Conservation (phyloP, 2,113 vertebrate genomes). For the Ptyas mucosa region DNA sequence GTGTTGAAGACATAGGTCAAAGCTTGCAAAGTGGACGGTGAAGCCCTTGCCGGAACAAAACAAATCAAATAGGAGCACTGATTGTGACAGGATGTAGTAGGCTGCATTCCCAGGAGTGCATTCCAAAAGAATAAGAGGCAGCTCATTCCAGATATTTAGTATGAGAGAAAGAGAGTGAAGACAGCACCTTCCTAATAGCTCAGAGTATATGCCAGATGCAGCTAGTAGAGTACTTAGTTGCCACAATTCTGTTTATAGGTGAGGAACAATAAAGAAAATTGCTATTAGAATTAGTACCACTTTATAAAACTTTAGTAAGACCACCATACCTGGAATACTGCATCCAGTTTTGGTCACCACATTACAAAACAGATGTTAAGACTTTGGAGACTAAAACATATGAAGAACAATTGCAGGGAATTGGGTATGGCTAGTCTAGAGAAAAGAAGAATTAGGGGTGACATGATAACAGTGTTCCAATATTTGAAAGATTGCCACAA, state of each 20-base stretch:
- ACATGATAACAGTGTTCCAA: neutral
- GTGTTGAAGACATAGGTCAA: neutral
- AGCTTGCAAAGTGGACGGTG: neutral
- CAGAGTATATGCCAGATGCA: neutral
- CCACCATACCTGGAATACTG: neutral
- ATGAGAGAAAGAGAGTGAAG: neutral
- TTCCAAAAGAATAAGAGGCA: neutral
- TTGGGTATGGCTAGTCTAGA: neutral
- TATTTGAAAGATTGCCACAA: neutral
- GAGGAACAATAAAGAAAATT: neutral
- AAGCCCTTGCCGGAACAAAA: neutral
- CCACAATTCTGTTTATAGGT: neutral
- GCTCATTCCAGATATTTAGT: neutral
- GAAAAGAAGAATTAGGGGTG: neutral
- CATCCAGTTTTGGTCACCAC: neutral
- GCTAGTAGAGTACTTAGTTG: neutral
- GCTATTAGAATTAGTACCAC: neutral
- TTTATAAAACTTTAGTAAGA: neutral
- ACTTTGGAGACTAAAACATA: neutral
- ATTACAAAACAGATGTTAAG: neutral
- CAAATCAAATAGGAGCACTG: neutral
- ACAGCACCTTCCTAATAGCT: neutral
- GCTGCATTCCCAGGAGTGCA: neutral
- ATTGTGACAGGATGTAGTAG: neutral
- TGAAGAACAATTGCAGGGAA: neutral